Percentiles rank a stretch among this genome's conserved stretches.
phyloP scores from a whole-genome alignment of 2,888 invertebrate genomes.

The Cinara cedri region DNA sequence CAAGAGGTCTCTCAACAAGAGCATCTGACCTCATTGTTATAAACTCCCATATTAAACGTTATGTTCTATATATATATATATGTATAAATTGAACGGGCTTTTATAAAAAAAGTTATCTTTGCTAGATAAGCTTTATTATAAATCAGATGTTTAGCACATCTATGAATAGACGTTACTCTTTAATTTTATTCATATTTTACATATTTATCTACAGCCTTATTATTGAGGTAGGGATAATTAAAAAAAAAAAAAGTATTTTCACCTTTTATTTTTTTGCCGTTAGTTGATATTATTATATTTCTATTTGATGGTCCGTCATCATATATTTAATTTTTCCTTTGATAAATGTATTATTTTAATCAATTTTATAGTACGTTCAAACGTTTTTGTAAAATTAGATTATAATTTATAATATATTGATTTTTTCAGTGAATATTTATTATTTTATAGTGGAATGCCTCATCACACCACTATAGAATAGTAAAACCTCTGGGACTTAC shows the following conservation, averaged over 20 bases:
- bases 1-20: conserved; percentile 44
- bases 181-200: neutral
- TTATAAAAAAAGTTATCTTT: conserved; percentile 30
- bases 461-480: too few relatives aligned
- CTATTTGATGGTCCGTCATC: too few relatives aligned
- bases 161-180: neutral
- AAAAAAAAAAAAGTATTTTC: neutral
- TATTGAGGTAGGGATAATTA: neutral
- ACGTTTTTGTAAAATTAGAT: too few relatives aligned
- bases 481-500: too few relatives aligned
- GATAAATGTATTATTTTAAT: too few relatives aligned
- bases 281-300: too few relatives aligned
- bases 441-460: too few relatives aligned
- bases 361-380: too few relatives aligned
- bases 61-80: neutral
- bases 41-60: conserved; percentile 48
- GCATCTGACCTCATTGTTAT: conserved; percentile 54
- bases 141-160: conserved; percentile 27
- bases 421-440: too few relatives aligned
- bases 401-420: too few relatives aligned
- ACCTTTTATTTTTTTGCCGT: neutral
- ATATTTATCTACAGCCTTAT: neutral
- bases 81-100: conserved; percentile 22
- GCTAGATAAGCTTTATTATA: conserved; percentile 43
- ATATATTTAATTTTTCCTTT: too few relatives aligned